Evolutionary conservation across 2,797 vertebrate genomes (phyloP).

Genomic region (Malacoraja senta): DNA sequence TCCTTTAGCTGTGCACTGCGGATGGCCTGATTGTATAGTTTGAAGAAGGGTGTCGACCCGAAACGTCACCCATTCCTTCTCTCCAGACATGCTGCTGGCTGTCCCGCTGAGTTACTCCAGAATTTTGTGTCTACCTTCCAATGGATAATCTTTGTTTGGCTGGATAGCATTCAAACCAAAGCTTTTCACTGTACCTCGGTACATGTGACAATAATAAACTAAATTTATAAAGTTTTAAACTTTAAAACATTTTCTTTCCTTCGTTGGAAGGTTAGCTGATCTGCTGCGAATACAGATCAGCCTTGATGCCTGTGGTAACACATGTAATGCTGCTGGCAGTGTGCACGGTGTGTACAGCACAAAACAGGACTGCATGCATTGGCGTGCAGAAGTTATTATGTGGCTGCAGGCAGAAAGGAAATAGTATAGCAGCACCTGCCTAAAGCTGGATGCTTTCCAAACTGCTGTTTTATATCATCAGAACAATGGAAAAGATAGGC

Average conservation of each 20-base stretch:
- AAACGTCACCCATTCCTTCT: too few relatives aligned
- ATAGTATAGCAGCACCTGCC: not conserved
- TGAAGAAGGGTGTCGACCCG: too few relatives aligned
- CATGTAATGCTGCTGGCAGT: not conserved
- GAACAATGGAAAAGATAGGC: not conserved
- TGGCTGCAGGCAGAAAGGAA: conserved; percentile 31
- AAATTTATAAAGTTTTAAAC: too few relatives aligned
- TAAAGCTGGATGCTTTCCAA: not conserved
- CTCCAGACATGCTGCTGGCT: too few relatives aligned
- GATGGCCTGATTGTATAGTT: too few relatives aligned
- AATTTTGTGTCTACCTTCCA: too few relatives aligned
- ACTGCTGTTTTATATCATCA: not conserved
- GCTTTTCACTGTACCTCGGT: too few relatives aligned
- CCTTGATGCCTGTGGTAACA: not conserved
- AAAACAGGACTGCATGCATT: not conserved
- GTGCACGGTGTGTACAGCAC: not conserved
- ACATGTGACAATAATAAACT: too few relatives aligned
- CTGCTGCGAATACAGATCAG: not conserved
- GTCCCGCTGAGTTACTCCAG: too few relatives aligned
- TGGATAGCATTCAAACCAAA: too few relatives aligned
- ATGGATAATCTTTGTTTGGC: too few relatives aligned
- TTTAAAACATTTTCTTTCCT: not conserved
- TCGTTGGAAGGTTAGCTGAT: not conserved
- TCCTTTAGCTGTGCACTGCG: too few relatives aligned
- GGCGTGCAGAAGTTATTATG: not conserved